Conservation (phyloP, 2,113 vertebrate species). For the Hystrix cristata region DNA sequence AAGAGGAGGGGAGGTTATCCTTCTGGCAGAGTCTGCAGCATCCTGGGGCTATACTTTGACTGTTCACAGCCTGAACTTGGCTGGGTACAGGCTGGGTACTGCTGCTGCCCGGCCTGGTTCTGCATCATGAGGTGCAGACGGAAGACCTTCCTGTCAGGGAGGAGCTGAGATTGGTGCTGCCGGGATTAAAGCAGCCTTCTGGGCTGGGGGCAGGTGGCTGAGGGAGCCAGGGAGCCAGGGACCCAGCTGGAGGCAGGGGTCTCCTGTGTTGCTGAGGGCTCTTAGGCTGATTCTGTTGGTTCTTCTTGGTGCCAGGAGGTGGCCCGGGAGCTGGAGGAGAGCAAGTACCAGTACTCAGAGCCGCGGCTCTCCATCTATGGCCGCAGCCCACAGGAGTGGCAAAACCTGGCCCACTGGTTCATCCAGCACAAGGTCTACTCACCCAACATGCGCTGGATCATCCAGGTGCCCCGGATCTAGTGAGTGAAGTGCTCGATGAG, state of each 20-base stretch:
- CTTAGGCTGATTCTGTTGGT: conserved; percentile 2
- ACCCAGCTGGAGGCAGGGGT: background rate
- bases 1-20: background rate
- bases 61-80: background rate
- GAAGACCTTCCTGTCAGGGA: background rate
- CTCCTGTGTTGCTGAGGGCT: background rate
- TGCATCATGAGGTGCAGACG: background rate
- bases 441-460: conserved; percentile 98
- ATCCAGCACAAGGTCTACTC: conserved; percentile 97
- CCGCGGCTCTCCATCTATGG: conserved; percentile 98
- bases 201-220: background rate
- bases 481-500: conserved; percentile 86
- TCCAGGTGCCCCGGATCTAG: conserved; percentile 99
- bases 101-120: background rate
- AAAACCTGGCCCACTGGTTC: conserved; percentile 94
- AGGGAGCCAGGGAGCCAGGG: background rate
- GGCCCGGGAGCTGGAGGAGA: conserved; percentile 95
- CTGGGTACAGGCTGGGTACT: background rate
- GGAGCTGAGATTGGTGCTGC: background rate
- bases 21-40: background rate
- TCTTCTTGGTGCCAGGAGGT: conserved; percentile 92
- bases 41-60: background rate
- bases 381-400: conserved; percentile 94
- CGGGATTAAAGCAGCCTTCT: background rate
- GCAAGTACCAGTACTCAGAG: conserved; percentile 97